Evolutionary conservation across 2,888 invertebrate genomes (phyloP).

Genomic region (Drosophila leonis): DNA sequence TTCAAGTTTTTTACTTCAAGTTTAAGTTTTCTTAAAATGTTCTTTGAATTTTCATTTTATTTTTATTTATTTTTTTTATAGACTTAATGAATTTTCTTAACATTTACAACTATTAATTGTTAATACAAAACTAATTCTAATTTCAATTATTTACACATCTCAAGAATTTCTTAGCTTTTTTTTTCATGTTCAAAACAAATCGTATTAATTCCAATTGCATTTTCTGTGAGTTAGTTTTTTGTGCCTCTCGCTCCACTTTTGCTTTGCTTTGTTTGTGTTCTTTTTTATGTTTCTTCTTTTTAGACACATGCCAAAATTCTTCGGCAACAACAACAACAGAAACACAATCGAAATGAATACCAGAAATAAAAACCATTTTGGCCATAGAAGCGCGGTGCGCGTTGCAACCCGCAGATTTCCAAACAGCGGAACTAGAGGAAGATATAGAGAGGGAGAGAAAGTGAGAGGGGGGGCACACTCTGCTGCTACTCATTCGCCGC

Average conservation of each 20-base stretch:
- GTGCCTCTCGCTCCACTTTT: neutral
- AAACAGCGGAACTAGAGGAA: neutral
- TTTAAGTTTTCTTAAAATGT: too few relatives aligned
- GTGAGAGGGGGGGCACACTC: neutral
- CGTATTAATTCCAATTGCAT: neutral
- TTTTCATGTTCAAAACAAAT: neutral
- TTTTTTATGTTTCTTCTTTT: neutral
- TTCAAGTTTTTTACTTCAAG: too few relatives aligned
- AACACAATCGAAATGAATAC: conserved; percentile 35
- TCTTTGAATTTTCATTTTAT: too few relatives aligned
- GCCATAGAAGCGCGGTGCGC: conserved; percentile 61
- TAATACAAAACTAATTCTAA: neutral
- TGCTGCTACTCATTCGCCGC: conserved; percentile 2
- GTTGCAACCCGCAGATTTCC: conserved; percentile 60
- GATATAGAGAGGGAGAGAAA: neutral
- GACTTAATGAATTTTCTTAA: too few relatives aligned
- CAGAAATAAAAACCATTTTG: conserved; percentile 57
- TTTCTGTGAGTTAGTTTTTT: neutral
- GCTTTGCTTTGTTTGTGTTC: neutral
- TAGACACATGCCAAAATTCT: conserved; percentile 42
- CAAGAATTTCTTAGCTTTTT: neutral
- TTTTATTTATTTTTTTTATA: too few relatives aligned
- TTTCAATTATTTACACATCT: neutral
- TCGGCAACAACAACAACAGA: conserved; percentile 10
- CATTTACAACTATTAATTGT: neutral